These are phyloP conservation scores for Chymomyza costata DNA, from an alignment of 1,140 invertebrate species.

Conservation along the genomic window DNA sequence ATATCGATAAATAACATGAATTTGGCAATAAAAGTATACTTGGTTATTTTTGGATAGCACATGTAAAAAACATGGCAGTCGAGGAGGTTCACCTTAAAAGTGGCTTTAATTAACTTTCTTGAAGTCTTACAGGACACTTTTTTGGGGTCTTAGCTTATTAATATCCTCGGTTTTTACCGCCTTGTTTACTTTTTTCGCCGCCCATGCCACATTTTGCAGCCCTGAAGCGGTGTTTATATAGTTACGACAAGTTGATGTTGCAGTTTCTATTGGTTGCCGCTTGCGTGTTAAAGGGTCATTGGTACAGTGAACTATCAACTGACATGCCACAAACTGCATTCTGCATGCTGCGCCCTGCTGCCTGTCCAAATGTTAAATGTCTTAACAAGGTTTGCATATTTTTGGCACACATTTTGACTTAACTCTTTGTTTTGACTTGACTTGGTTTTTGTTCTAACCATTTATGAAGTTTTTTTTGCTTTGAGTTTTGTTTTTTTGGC, in stretches of 20 bases:
- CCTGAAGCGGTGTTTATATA: constrained; percentile 28
- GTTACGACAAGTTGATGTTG: constrained; percentile 28
- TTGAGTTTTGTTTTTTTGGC: constrained; percentile 23
- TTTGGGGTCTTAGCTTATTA: too few species aligned
- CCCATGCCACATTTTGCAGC: background rate
- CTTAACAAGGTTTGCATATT: constrained; percentile 13
- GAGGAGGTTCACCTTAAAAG: too few species aligned
- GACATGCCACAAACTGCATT: constrained; percentile 3
- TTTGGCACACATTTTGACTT: background rate
- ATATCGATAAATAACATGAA: too few species aligned
- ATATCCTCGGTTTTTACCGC: too few species aligned
- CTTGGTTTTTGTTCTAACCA: constrained; percentile 37
- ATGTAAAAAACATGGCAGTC: too few species aligned
- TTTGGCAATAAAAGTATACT: too few species aligned
- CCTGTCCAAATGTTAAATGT: background rate
- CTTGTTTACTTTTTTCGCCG: too few species aligned
- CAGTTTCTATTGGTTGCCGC: constrained; percentile 32
- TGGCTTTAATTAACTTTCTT: too few species aligned
- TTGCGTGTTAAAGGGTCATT: constrained; percentile 60
- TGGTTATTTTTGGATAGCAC: too few species aligned
- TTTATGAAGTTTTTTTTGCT: constrained; percentile 52
- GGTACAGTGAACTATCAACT: constrained; percentile 37
- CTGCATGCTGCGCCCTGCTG: background rate
- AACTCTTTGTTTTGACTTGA: too few species aligned
- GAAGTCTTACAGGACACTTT: too few species aligned